phyloP scores from a whole-genome alignment of 2,797 vertebrate species.

The Clarias fuscus region DNA sequence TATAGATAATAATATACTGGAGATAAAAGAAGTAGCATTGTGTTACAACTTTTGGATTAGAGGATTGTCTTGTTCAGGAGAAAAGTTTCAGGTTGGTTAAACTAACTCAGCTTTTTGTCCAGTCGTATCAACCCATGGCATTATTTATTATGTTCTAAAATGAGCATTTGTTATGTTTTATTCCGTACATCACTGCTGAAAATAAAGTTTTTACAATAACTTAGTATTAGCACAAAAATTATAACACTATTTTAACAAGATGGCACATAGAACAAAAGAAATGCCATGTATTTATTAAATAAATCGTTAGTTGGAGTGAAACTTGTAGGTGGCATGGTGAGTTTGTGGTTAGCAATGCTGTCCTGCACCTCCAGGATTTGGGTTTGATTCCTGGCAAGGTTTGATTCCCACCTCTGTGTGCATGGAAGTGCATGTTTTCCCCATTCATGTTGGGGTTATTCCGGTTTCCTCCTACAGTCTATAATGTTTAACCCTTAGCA shows the following conservation, averaged over 20 bases:
- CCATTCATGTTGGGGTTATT: no score
- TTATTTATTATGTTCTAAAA: not conserved
- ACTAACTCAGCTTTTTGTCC: not conserved
- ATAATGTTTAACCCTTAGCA: no score
- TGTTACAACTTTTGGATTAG: not conserved
- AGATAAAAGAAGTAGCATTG: not conserved
- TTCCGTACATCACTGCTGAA: not conserved
- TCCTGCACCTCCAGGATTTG: no score
- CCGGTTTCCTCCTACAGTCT: no score
- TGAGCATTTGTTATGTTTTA: not conserved
- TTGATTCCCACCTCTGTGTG: no score
- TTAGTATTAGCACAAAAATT: not conserved
- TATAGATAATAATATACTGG: not conserved
- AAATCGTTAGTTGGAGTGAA: not conserved
- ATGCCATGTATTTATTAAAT: not conserved
- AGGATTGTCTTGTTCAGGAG: not conserved
- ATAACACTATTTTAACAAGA: not conserved
- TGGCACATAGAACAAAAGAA: not conserved
- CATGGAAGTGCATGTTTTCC: no score
- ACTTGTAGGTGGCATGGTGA: not conserved
- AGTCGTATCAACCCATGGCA: not conserved
- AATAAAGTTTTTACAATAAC: not conserved
- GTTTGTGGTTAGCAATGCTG: no score
- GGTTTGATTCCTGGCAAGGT: no score
- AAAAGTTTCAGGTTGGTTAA: not conserved